A percentile compares a stretch with the other conserved stretches of the same genome.
Conservation (phyloP, 2,888 invertebrate species). For the Subacronicta megacephala region DNA sequence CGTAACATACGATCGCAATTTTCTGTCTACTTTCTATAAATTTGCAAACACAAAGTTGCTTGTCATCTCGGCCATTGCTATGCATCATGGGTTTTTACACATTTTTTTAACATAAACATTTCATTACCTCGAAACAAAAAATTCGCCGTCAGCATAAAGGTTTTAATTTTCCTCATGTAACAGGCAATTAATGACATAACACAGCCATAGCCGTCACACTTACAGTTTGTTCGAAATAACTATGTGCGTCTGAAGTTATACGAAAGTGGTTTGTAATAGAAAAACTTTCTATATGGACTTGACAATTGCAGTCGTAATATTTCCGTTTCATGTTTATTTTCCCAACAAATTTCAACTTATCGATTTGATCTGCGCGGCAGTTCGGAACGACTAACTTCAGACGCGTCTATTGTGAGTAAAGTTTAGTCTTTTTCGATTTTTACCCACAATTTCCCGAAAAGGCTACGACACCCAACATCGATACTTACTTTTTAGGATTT, state of each 20-base stretch:
- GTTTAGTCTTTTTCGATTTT: constrained; percentile 8
- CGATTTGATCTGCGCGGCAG: no score
- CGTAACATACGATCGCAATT: no score
- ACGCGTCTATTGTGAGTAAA: constrained; percentile 7
- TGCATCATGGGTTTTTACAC: no score
- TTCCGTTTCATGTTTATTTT: no score
- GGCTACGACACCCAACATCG: background rate
- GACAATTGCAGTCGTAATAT: no score
- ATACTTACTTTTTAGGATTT: background rate
- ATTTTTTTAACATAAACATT: constrained; percentile 4
- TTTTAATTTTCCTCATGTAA: constrained; percentile 40
- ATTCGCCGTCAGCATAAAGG: constrained; percentile 25
- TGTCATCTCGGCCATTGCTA: constrained; percentile 6
- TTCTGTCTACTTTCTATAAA: no score
- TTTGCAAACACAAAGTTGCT: background rate
- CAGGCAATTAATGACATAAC: constrained; percentile 39
- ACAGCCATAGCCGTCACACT: constrained; percentile 11
- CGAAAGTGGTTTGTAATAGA: no score
- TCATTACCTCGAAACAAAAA: constrained; percentile 24
- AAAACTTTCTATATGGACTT: no score
- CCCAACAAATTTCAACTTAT: no score
- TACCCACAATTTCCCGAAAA: background rate
- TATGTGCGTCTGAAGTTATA: no score
- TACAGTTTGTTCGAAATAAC: no score
- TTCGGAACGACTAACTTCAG: no score